These are phyloP conservation scores for Monochamus alternatus DNA, from an alignment of 2,888 invertebrate species.

Conservation along the genomic window DNA sequence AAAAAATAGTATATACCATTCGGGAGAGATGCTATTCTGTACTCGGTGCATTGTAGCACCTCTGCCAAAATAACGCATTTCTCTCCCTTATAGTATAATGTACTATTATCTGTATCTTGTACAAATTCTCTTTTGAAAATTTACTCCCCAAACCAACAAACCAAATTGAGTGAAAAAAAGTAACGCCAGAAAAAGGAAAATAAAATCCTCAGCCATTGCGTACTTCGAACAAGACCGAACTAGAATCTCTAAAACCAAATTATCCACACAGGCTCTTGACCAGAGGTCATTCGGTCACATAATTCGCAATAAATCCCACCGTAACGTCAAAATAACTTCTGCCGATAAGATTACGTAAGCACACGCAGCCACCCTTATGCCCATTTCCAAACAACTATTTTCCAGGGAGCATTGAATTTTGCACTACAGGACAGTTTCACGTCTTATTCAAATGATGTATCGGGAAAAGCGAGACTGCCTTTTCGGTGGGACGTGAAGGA, in stretches of 20 bases:
- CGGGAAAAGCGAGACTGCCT: background rate
- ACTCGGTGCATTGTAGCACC: too few species aligned
- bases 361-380: constrained; percentile 42
- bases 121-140: too few species aligned
- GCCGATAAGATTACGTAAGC: constrained; percentile 54
- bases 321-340: constrained; percentile 53
- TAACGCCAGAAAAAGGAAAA: too few species aligned
- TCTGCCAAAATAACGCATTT: too few species aligned
- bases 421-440: constrained; percentile 11
- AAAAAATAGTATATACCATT: too few species aligned
- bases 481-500: constrained; percentile 26
- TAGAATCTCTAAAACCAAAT: constrained; percentile 42
- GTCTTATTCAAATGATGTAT: constrained; percentile 12
- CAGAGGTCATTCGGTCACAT: constrained; percentile 52
- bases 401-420: constrained; percentile 22
- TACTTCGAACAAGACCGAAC: constrained; percentile 32
- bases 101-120: too few species aligned
- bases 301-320: constrained; percentile 55
- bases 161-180: too few species aligned
- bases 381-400: constrained; percentile 46
- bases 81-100: too few species aligned
- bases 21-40: too few species aligned
- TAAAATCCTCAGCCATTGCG: background rate
- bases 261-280: constrained; percentile 44
- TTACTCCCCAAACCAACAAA: too few species aligned